Evolutionary conservation across 2,888 invertebrate species (phyloP), one percentile per base, ranked within the genome.

Genomic region (Drosophila glabriapex): DNA sequence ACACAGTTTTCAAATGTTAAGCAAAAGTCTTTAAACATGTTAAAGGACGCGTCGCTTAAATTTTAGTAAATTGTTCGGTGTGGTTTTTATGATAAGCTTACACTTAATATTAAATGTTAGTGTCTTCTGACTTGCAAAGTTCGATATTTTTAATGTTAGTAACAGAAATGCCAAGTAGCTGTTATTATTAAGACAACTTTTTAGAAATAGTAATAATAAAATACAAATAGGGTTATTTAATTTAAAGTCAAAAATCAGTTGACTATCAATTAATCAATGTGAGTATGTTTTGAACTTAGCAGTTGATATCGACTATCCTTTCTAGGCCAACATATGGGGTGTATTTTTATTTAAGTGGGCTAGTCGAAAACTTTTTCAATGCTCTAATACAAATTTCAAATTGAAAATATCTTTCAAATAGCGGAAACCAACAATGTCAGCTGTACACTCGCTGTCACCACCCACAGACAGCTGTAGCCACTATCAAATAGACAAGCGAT

Each of bases 361-460:
- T 6, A 33, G 16, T 28, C 53, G 33, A 55, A 50, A 31, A 61
- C 31, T 60, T 61, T 50, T 55, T 60, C 49, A 31, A 28, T 39
- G 58, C 28, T 54, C 31, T 35, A 60, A 56, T 69, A 60, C 55
- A 63, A 69, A 76, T 49, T 6, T 22, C 52, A 46, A 54, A 69
- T 70, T 60, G 54, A 46, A 67, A 53, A 71, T 58, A 52, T 76
- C 5, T 61, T 41, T 41, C 28, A 33, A 70, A 64, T 60, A n/a
- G 59, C 50, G 54, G 31, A 41, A 41, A 68, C 61, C 62, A 46
- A 50, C 53, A 62, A 60, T 58, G 61, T 43, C 58, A 63, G 59
- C 50, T 75, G 68, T 43, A 39, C 29, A 29, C 33, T 50, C 14
- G 28, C 54, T 43, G 43, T 22, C 58, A 1, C 16, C 16, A 29